Evolutionary conservation across 2,797 vertebrate genomes (phyloP).

Genomic region (Sebastes taczanowskii): DNA sequence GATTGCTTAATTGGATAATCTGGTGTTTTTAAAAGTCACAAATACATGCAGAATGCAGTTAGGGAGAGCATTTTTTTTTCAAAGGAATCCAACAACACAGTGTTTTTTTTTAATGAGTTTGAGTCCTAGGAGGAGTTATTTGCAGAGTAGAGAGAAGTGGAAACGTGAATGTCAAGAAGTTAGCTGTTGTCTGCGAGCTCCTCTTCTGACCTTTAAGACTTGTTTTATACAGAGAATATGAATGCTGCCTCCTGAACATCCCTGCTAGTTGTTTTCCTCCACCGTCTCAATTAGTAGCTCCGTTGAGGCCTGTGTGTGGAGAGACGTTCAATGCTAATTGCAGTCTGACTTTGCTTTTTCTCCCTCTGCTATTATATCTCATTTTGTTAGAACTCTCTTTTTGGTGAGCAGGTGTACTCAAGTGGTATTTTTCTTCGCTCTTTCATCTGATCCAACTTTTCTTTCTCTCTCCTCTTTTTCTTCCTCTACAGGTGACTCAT

Average conservation of each 20-base stretch:
- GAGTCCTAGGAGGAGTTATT: constrained; percentile 7
- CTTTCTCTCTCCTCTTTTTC: constrained; percentile 27
- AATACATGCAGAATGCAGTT: not conserved
- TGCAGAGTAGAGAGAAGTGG: not conserved
- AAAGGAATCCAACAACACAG: not conserved
- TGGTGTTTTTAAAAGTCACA: constrained; percentile 5
- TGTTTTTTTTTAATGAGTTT: constrained; percentile 12
- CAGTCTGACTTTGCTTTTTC: constrained; percentile 9
- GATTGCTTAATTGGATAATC: not conserved
- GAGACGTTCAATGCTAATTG: constrained; percentile 37
- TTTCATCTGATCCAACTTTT: constrained; percentile 46
- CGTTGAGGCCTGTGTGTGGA: not conserved
- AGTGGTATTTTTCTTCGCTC: constrained; percentile 22
- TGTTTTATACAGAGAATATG: constrained; percentile 3
- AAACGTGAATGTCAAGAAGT: constrained; percentile 33
- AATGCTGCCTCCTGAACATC: constrained; percentile 12
- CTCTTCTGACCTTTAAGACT: constrained; percentile 31
- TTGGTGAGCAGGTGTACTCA: constrained; percentile 6
- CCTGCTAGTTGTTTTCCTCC: constrained; percentile 14
- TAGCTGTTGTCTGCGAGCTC: constrained; percentile 7
- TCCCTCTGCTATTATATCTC: constrained; percentile 3
- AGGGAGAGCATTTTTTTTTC: not conserved
- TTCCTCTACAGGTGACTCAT: constrained; percentile 77
- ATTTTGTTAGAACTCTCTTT: constrained; percentile 10
- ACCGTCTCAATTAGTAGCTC: constrained; percentile 35